phyloP scores from a whole-genome alignment of 2,113 vertebrate genomes.

The Neolamprologus kungweensis region DNA sequence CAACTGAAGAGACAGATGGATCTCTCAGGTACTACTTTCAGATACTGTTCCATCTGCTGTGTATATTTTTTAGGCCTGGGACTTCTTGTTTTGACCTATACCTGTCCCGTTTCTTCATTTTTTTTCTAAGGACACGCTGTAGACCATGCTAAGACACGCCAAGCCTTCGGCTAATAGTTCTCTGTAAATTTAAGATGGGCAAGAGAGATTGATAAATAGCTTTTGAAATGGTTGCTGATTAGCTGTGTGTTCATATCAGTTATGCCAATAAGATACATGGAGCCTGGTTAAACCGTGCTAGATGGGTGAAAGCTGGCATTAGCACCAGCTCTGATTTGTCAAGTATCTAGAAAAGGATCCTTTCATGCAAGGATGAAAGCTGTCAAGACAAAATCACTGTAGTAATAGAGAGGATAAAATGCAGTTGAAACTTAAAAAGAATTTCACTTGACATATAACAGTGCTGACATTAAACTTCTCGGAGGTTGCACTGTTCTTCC shows the following conservation, averaged over 20 bases:
- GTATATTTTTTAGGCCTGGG: neutral
- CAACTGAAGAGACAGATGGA: neutral
- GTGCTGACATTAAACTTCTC: neutral
- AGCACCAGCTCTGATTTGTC: neutral
- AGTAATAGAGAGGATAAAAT: neutral
- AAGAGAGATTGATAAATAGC: neutral
- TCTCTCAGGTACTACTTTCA: neutral
- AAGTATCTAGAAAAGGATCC: neutral
- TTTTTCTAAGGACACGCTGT: rapidly evolving
- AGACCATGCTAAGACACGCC: neutral
- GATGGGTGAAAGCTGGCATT: neutral
- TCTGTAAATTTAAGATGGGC: neutral
- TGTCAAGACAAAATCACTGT: neutral
- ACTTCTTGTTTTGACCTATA: neutral
- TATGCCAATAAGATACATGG: neutral
- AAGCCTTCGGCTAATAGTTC: neutral
- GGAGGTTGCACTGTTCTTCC: neutral
- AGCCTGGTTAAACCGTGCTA: neutral
- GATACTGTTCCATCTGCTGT: neutral
- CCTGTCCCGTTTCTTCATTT: neutral
- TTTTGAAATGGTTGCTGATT: neutral
- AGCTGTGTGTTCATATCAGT: neutral
- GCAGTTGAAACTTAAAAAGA: neutral
- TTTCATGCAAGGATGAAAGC: neutral
- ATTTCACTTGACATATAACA: neutral